Conservation (phyloP, 2,797 vertebrate species). For the Hippoglossus hippoglossus region DNA sequence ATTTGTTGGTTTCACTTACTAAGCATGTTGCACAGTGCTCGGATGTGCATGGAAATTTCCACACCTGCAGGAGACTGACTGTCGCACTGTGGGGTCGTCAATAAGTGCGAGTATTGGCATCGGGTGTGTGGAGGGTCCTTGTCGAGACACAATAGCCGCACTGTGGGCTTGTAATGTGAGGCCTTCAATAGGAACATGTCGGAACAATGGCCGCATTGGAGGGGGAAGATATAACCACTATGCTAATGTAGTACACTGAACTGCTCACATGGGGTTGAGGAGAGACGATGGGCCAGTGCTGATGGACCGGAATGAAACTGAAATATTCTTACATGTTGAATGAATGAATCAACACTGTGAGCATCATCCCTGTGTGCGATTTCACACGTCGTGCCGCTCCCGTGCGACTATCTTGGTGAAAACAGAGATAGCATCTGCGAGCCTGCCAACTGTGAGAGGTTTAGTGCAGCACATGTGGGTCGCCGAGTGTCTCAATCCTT, state of each 20-base stretch:
- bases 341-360: too few relatives aligned
- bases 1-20: conserved; percentile 17
- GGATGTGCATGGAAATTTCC: conserved; percentile 69
- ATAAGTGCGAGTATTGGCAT: conserved; percentile 66
- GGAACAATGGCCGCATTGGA: conserved; percentile 78
- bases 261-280: conserved; percentile 3
- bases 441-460: conserved; percentile 1
- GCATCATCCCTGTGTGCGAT: not conserved
- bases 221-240: conserved; percentile 59
- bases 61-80: conserved; percentile 61
- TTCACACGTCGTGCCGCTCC: not conserved
- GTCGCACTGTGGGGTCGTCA: conserved; percentile 56
- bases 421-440: conserved; percentile 6
- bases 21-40: not conserved
- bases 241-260: conserved; percentile 44
- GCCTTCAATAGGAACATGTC: conserved; percentile 71
- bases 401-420: conserved; percentile 12
- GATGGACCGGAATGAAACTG: not conserved
- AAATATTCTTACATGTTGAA: too few relatives aligned
- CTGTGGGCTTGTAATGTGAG: conserved; percentile 81
- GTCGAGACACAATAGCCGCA: conserved; percentile 78
- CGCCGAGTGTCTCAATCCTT: conserved; percentile 58
- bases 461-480: conserved; percentile 52
- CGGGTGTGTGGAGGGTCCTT: conserved; percentile 74
- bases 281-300: not conserved